A percentile compares a stretch with the other conserved stretches of the same genome.
phyloP scores from a whole-genome alignment of 2,113 vertebrate genomes.

The Antechinus flavipes region DNA sequence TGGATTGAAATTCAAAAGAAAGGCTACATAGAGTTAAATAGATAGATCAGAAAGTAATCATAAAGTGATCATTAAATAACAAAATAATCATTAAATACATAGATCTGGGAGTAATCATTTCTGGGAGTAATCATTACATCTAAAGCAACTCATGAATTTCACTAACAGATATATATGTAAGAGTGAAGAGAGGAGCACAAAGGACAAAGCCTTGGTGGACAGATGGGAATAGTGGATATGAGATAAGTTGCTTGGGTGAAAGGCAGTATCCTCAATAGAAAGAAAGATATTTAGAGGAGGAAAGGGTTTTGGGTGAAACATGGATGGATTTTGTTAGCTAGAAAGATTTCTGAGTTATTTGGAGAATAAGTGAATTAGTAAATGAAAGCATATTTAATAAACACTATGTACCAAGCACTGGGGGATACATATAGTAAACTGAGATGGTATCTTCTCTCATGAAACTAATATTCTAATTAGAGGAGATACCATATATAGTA shows the following conservation, averaged over 20 bases:
- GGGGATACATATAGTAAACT: neutral
- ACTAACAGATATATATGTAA: neutral
- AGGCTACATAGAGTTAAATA: neutral
- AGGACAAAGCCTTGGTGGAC: neutral
- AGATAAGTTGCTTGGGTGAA: neutral
- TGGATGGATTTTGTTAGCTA: neutral
- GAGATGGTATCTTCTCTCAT: neutral
- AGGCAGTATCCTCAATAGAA: no score
- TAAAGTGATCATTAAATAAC: neutral
- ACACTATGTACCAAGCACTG: neutral
- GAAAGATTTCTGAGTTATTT: neutral
- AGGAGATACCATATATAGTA: neutral
- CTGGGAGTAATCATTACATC: neutral
- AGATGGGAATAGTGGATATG: neutral
- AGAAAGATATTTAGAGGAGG: no score
- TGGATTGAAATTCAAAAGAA: neutral
- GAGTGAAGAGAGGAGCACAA: neutral
- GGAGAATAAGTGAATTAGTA: neutral
- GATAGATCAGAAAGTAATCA: neutral
- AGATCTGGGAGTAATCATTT: neutral
- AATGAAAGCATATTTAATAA: neutral
- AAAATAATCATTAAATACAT: no score
- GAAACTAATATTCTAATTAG: neutral
- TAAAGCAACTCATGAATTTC: neutral
- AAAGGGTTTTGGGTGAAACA: no score